Evolutionary conservation across 2,113 vertebrate species (phyloP), one percentile per base, ranked within the genome.

Genomic region (Chamaetylas fuelleborni): DNA sequence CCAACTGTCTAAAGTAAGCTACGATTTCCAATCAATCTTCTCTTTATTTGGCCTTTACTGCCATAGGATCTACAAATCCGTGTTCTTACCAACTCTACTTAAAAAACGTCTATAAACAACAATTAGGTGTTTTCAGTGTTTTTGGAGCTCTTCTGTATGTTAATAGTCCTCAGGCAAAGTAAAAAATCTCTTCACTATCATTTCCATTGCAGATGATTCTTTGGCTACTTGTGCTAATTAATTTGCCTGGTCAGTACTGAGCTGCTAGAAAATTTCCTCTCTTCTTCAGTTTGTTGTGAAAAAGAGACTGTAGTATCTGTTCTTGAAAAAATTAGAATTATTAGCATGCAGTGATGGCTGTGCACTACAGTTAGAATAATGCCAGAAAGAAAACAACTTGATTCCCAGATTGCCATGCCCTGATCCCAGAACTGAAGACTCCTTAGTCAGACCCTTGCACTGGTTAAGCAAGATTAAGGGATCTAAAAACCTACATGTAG

Each of bases 1-100:
- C 65, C 84, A 93, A 15, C 82, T 88, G 90, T 86, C 91, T 60
- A 70, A 87, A 90, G 81, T 70, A 84, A 96, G 91, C 88, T 92
- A 92, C 4, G 4, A 69, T 67, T 90, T 84, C 93, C 71, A 88
- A 79, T 86, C 72, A 88, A 65, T 90, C 93, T 86, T 95, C 56
- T 66, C 60, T 83, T 90, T 93, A 82, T 87, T 93, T 95, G 80
- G 82, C 78, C 81, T 89, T 90, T 85, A 81, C 78, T 91, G 36
- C 61, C 66, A 48, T 1, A 33, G 51, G 47, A 77, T 81, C 77
- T 81, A 70, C 92, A 87, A 91, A 92, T 86, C 78, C 1, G 1
- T 54, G 53, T 91, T 86, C 87, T 60, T 54, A 90, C 62, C 29
- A 28, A 62, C 24, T 77, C 82, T 53, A 74, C 93, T 94, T 95